A percentile compares a stretch with the other conserved stretches of the same genome.
Conservation (phyloP, 2,888 invertebrate genomes). For the Cephonodes hylas region DNA sequence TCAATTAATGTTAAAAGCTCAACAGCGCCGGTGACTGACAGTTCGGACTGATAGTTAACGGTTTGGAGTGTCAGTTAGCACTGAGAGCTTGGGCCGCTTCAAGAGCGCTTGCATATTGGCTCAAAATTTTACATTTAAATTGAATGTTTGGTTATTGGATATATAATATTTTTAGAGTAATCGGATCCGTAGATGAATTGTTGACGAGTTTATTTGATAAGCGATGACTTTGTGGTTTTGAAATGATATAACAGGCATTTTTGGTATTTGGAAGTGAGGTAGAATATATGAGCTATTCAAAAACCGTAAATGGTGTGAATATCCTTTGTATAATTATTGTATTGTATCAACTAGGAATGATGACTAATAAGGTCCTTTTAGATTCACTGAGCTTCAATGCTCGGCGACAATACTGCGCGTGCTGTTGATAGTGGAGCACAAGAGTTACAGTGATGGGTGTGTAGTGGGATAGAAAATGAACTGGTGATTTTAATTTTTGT, state of each 20-base stretch:
- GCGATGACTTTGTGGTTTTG: background rate
- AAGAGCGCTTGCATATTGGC: background rate
- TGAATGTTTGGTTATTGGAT: background rate
- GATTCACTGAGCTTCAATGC: no score
- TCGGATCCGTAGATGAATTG: background rate
- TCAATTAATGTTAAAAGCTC: conserved; percentile 14
- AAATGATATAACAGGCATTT: background rate
- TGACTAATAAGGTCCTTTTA: no score
- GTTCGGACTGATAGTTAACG: conserved; percentile 2
- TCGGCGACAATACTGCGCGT: no score
- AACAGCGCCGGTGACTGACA: conserved; percentile 6
- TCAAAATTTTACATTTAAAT: background rate
- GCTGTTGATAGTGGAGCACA: no score
- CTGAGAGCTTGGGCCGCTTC: background rate
- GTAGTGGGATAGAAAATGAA: no score
- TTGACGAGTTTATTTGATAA: background rate
- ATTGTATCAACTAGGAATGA: no score
- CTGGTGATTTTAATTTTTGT: no score
- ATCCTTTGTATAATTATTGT: no score
- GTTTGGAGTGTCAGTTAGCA: background rate
- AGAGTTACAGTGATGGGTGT: no score
- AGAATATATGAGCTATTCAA: no score
- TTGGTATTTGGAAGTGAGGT: no score
- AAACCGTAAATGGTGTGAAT: no score
- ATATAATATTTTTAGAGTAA: background rate